Evolutionary conservation across 2,888 invertebrate genomes (phyloP), one percentile per base, ranked within the genome.

Genomic region (Lycaena phlaeas): DNA sequence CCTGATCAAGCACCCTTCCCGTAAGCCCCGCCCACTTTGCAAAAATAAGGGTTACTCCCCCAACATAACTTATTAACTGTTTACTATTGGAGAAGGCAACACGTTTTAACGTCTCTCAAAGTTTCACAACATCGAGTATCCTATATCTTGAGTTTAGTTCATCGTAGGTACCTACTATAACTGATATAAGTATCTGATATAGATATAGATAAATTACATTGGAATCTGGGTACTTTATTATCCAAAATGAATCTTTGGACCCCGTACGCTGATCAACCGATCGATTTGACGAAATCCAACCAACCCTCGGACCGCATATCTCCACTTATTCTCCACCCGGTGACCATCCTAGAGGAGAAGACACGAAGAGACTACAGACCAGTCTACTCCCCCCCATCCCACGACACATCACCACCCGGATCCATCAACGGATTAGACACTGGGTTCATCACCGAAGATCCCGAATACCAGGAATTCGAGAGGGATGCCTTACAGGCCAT

Each of bases 381-480:
- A 10, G 34, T 12, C 0, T 14, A 29, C 7, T 34, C 34, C 4
- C 34, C 34, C 4, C 34, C 34, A 9, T 18, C 17, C 2, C 34
- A 3, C 6, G 28, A 22, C 2, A 22, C 9, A 12, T 34, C 34
- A 10, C 31, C 31, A 4, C 34, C 34, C 7, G 18, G 34, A 10
- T 34, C 22, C 34, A 4, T 34, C 18, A 34, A 18, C 12, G 6
- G 22, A 7, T 12, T 34, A 1, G 66, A 68, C 5, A 57, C 53
- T 0, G 64, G 68, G 14, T 49, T 52, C 2, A 36, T 72, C 6
- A 64, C 67, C 0, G 66, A 72, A 14, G 89, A 91, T 10, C 61
- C 61, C 30, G 88, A 88, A 1, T 94, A 90, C 54, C 81, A 87
- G 10, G 88, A 89, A 37, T 94, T 91, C 52, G 85, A 93, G 15